Base-by-base conservation (phyloP, 2,113 vertebrate species). In the Vidua macroura region DNA sequence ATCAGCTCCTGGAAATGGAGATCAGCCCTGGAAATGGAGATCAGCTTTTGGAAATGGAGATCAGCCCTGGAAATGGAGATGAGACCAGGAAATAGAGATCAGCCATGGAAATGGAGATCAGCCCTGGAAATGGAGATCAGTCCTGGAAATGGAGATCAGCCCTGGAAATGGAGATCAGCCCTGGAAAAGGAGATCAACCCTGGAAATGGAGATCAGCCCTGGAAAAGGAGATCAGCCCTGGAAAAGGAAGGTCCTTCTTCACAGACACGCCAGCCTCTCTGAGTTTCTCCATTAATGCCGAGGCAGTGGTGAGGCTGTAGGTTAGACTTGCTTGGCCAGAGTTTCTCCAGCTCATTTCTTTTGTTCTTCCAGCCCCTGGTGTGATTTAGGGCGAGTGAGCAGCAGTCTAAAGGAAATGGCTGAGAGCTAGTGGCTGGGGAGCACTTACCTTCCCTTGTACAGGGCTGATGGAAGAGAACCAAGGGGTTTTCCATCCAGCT, bases 271-370 rank as follows among this genome's bases (percentile, higher is more conserved):
- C 56, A 72, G 44, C 43, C 75, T 39, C 66, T 10, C 21, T 0
- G 24, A 30, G 83, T 8, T 41, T 39, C 62, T 68, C 81, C 30
- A 3, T 17, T 8, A 14, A 4, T 1, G 1, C 22, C 0, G 0
- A 39, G 31, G 81, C 56, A 58, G 1, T 3, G 18, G 22, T 25
- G 69, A 39, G 44, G 75, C 5, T 83, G 53, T 10, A 19, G 82
- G 76, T 91, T 21, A 63, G 72, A 44, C 15, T 43, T 21, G 33
- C 63, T 58, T 13, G 7, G 74, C 27, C 46, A 19, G 8, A n/a
- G 48, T 59, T 83, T 53, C 72, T 86, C 79, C 82, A 67, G 35
- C 52, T 94, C 68, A 8, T 63, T 94, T 55, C 67, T 83, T 88
- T 90, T 86, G 75, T 70, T 90, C 87, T 88, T 64, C 52, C 78